phyloP scores from a whole-genome alignment of 2,113 vertebrate genomes.

The Pleuronectes platessa region DNA sequence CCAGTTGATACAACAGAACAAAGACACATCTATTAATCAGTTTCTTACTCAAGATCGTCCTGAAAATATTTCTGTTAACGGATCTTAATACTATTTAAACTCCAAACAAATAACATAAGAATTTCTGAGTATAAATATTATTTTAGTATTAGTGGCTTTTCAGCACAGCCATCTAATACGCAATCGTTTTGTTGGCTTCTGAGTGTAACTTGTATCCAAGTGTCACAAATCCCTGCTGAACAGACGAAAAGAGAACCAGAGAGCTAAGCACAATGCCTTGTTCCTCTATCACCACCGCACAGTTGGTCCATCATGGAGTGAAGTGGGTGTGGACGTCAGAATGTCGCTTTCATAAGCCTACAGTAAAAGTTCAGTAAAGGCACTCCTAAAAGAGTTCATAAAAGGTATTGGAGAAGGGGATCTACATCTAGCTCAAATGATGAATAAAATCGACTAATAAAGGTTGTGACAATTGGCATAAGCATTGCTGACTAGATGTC shows the following conservation, averaged over 20 bases:
- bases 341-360: too few species aligned
- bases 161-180: neutral
- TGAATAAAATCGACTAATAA: neutral
- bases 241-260: neutral
- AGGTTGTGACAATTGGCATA: neutral
- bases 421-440: neutral
- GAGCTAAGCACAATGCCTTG: neutral
- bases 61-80: too few species aligned
- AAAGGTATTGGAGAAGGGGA: neutral
- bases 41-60: neutral
- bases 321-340: neutral
- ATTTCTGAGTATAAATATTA: neutral
- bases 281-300: neutral
- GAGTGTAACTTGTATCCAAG: too few species aligned
- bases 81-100: neutral
- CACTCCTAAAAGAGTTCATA: neutral
- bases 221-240: neutral
- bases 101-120: neutral
- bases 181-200: neutral
- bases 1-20: conserved; percentile 1
- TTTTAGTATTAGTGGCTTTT: neutral
- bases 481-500: neutral
- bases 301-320: neutral
- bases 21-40: neutral
- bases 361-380: neutral